These are phyloP conservation scores for Labeo catla DNA, from an alignment of 2,113 vertebrate genomes.

Conservation along the genomic window DNA sequence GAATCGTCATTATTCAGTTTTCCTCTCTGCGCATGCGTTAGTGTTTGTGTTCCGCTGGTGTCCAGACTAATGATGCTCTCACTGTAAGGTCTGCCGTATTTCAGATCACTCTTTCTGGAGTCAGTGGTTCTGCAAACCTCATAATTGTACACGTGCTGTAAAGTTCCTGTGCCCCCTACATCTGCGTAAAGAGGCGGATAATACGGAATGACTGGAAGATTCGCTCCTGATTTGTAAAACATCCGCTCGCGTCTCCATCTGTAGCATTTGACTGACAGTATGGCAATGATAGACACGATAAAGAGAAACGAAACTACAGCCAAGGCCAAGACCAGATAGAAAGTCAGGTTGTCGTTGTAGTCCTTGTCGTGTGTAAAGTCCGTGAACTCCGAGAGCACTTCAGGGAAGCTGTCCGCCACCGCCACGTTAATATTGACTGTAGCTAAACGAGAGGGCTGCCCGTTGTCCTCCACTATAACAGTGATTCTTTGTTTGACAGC, in stretches of 20 bases:
- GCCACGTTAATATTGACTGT: no score
- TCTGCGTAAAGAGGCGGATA: slow-evolving; percentile 78
- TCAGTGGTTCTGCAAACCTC: slow-evolving; percentile 19
- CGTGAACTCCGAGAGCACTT: no score
- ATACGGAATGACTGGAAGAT: slow-evolving; percentile 79
- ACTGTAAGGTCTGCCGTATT: slow-evolving; percentile 24
- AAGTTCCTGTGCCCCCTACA: slow-evolving; percentile 63
- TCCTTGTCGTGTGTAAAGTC: no score
- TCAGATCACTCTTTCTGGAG: slow-evolving; percentile 19
- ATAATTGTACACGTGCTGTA: slow-evolving; percentile 22
- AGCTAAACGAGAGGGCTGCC: no score
- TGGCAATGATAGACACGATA: slow-evolving; percentile 70
- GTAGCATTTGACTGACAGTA: slow-evolving; percentile 76
- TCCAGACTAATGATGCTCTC: slow-evolving; percentile 64
- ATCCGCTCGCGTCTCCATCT: slow-evolving; percentile 70
- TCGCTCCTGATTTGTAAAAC: slow-evolving; percentile 69
- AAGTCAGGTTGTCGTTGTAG: slow-evolving; percentile 30
- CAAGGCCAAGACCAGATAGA: slow-evolving; percentile 74
- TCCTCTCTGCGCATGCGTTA: background rate
- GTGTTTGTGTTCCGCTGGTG: slow-evolving; percentile 63
- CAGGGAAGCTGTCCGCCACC: no score
- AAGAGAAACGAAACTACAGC: slow-evolving; percentile 75
- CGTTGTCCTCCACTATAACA: no score
- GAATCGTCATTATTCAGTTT: slow-evolving; percentile 60
- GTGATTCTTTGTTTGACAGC: no score